phyloP scores from a whole-genome alignment of 2,888 invertebrate genomes.

The Dicyrtoma fusca region DNA sequence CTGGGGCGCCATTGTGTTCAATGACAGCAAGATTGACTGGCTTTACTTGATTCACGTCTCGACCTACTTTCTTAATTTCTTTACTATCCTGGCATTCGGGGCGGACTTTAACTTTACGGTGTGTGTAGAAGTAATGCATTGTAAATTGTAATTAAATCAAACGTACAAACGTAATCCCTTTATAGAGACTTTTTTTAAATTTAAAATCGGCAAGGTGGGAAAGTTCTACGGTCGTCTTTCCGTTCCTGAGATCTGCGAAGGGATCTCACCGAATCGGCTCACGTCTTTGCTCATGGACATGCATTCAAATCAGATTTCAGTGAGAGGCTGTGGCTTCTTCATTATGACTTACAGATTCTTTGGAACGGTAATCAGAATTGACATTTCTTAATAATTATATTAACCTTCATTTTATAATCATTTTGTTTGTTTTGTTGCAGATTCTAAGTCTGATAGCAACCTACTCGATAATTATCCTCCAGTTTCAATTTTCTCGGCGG shows the following conservation, averaged over 20 bases:
- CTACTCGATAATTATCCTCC: conserved; percentile 28
- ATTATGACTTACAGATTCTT: conserved; percentile 27
- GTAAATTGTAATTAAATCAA: too few species aligned
- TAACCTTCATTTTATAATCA: too few species aligned
- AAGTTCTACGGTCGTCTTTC: conserved; percentile 20
- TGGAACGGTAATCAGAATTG: conserved; percentile 16
- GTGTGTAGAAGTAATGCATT: too few species aligned
- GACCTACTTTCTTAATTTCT: conserved; percentile 19
- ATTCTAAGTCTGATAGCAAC: conserved; percentile 27
- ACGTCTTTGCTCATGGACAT: conserved; percentile 29
- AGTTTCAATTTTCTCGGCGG: conserved; percentile 23
- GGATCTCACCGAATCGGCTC: background rate
- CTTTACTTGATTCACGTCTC: conserved; percentile 22
- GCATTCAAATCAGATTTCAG: conserved; percentile 23
- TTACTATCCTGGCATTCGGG: conserved; percentile 22
- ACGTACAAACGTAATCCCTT: too few species aligned
- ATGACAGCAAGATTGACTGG: conserved; percentile 18
- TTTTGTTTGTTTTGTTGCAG: conserved; percentile 4
- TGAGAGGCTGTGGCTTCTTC: conserved; percentile 29
- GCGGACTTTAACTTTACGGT: conserved; percentile 32
- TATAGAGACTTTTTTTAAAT: background rate
- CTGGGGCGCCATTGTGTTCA: conserved; percentile 31
- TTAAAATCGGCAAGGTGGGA: background rate
- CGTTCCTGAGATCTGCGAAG: conserved; percentile 4
- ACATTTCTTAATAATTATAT: background rate